Percentiles rank a stretch among this genome's conserved stretches.
These are phyloP conservation scores for Melospiza georgiana DNA, from an alignment of 2,113 vertebrate species.

Conservation along the genomic window DNA sequence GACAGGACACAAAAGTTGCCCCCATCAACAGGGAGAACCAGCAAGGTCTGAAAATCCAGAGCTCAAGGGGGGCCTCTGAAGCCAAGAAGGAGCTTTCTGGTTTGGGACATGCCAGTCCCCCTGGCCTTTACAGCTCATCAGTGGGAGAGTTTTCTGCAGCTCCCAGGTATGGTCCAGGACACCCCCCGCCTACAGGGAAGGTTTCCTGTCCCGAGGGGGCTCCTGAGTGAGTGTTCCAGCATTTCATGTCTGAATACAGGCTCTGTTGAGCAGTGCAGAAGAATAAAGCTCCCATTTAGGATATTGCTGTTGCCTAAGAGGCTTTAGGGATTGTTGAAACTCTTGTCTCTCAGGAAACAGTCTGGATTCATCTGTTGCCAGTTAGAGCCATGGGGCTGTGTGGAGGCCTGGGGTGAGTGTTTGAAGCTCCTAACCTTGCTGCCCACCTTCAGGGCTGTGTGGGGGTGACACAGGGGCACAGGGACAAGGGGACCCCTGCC, in stretches of 20 bases:
- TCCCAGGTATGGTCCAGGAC: neutral
- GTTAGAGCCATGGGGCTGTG: neutral
- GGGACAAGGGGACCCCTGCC: neutral
- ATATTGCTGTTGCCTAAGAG: constrained; percentile 61
- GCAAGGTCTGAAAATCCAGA: neutral
- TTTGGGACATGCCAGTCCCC: neutral
- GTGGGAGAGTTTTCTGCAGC: neutral
- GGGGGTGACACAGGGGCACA: neutral
- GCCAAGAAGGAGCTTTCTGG: neutral
- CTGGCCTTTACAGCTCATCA: neutral
- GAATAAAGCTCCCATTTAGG: constrained; percentile 62
- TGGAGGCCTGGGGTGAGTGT: neutral
- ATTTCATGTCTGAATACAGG: constrained; percentile 18
- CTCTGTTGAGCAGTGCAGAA: neutral
- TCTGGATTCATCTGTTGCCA: constrained; percentile 46
- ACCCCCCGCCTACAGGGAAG: neutral
- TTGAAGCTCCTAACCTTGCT: neutral
- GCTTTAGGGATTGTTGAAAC: constrained; percentile 63
- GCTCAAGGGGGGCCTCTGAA: neutral
- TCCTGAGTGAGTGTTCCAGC: neutral
- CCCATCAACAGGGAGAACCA: neutral
- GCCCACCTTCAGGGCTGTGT: neutral
- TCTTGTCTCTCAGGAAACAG: constrained; percentile 41
- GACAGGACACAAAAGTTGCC: neutral
- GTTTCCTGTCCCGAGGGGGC: neutral